phyloP scores from a whole-genome alignment of 2,797 vertebrate species.

The Dipus sagitta region DNA sequence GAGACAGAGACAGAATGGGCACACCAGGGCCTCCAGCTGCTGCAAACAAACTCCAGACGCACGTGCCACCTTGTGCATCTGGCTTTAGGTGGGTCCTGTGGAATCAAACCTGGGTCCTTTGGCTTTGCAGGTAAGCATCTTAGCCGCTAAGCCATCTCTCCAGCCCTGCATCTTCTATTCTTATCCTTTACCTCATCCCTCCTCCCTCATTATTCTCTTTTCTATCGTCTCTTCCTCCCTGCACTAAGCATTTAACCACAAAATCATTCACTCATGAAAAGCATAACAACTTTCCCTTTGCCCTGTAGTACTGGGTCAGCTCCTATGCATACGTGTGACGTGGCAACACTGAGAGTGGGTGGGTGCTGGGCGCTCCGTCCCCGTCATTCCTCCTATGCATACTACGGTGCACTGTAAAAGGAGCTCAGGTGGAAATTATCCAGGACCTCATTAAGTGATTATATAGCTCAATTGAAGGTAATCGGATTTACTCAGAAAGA shows the following conservation, averaged over 20 bases:
- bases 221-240: background rate
- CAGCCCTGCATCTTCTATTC: too few relatives aligned
- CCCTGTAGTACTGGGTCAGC: background rate
- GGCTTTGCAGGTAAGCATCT: too few relatives aligned
- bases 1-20: too few relatives aligned
- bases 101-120: too few relatives aligned
- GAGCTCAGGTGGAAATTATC: slow-evolving; percentile 58
- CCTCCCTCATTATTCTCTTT: background rate
- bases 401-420: background rate
- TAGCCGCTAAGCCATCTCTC: too few relatives aligned
- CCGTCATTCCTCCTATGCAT: background rate
- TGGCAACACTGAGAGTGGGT: background rate
- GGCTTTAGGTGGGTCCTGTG: too few relatives aligned
- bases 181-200: background rate
- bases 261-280: background rate
- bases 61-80: too few relatives aligned
- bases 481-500: background rate
- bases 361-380: background rate
- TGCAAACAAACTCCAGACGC: too few relatives aligned
- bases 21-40: too few relatives aligned
- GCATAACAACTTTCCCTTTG: background rate
- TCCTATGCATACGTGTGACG: background rate
- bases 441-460: slow-evolving; percentile 42
- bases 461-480: slow-evolving; percentile 13
- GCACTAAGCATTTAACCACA: background rate